These are phyloP conservation scores for Andrena hattorfiana DNA, from an alignment of 2,888 invertebrate species.

Conservation along the genomic window DNA sequence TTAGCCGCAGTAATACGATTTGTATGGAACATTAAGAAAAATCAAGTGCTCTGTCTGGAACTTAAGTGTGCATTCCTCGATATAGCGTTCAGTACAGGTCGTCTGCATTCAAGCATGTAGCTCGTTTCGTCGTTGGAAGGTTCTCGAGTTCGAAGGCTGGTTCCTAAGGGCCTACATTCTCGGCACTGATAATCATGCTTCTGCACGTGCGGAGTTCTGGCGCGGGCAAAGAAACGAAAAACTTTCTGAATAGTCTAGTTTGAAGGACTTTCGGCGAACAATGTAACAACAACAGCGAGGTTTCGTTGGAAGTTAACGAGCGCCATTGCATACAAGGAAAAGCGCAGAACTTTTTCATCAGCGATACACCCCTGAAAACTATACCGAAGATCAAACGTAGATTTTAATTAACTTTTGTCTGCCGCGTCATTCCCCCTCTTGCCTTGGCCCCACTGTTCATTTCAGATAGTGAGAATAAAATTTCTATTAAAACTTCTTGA, in stretches of 20 bases:
- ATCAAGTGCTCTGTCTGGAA: not conserved
- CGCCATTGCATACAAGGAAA: not conserved
- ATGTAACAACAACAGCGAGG: slow-evolving; percentile 19
- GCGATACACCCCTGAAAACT: not conserved
- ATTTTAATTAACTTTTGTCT: too few relatives aligned
- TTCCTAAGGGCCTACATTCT: slow-evolving; percentile 46
- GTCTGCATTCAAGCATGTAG: slow-evolving; percentile 53
- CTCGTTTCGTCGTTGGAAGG: slow-evolving; percentile 58
- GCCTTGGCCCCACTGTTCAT: too few relatives aligned
- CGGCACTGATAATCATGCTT: slow-evolving; percentile 52
- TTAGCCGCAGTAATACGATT: not conserved
- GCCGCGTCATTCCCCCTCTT: too few relatives aligned
- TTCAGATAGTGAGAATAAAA: too few relatives aligned
- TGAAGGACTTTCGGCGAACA: slow-evolving; percentile 9
- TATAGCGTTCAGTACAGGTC: slow-evolving; percentile 26
- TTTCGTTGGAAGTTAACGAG: slow-evolving; percentile 17
- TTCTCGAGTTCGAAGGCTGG: slow-evolving; percentile 47
- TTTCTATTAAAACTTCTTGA: too few relatives aligned
- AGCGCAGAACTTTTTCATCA: not conserved
- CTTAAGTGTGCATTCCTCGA: slow-evolving; percentile 18
- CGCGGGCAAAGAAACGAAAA: slow-evolving; percentile 48
- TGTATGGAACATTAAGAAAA: not conserved
- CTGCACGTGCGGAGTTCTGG: slow-evolving; percentile 43
- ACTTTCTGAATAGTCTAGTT: slow-evolving; percentile 33
- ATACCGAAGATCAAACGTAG: not conserved